Base-by-base conservation (phyloP, 2,888 invertebrate genomes). In the Stenotaenia linearis region DNA sequence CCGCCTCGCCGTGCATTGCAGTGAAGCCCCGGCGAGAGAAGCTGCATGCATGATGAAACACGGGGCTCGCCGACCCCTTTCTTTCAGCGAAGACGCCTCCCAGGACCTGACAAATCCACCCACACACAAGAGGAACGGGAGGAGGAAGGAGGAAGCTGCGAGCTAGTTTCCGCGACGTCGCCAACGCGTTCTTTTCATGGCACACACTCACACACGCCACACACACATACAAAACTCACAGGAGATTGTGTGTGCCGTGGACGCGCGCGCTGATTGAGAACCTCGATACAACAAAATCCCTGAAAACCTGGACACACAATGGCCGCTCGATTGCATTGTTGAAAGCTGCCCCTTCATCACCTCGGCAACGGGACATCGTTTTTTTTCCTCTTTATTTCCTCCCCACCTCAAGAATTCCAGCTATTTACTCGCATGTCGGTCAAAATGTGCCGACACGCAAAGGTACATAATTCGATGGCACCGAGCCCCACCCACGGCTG, bases 341-440 rank as follows among this genome's bases (percentile, higher is more conserved):
- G 56, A 18, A 56, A 56, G 56, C 56, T 56, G 56, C 56, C 56
- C 56, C 56, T 56, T 56, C 56, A 56, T 56, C 56, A 56, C 56
- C 56, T 56, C 56, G 23, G 56, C 56, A 56, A 23, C 56, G 56
- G 56, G 56, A 56, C 56, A 37, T 37, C 37, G 37, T 15, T 37
- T 37, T 37, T 37, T 15, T 15, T 15, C 9, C 15, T 37, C 37
- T 37, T 37, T 56, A 56, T 56, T 56, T 56, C 23, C 12, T 18
- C n/a, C 56, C n/a, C n/a, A n/a, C 18, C n/a, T 56, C 18, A 56
- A 56, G 56, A 56, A 56, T 56, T 56, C 56, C 23, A 18, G 56
- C 56, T 56, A 56, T 56, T 56, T 56, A 56, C 56, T n/a, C 56
- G 9, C 15, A 18, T 56, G 56, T 56, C 56, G 56, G 56, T 56